phyloP scores from a whole-genome alignment of 1,140 invertebrate genomes.

The Drosophila chauvacae region DNA sequence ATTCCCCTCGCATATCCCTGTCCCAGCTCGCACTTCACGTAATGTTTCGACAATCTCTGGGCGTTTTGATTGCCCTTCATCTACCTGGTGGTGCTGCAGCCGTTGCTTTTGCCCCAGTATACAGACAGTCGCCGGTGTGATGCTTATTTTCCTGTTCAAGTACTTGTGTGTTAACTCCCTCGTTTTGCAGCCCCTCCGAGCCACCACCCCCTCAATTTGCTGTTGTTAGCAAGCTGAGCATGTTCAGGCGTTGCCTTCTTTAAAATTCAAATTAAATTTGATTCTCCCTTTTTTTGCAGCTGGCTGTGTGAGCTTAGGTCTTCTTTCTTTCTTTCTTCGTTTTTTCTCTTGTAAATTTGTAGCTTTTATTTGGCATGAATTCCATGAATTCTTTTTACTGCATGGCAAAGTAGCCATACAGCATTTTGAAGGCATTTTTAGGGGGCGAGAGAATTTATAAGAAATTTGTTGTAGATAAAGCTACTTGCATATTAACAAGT shows the following conservation, averaged over 20 bases:
- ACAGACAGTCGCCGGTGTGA: slow-evolving; percentile 25
- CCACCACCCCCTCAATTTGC: slow-evolving; percentile 20
- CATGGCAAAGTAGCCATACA: slow-evolving; percentile 51
- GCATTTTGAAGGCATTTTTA: slow-evolving; percentile 15
- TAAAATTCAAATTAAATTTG: slow-evolving; percentile 79
- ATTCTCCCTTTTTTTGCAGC: slow-evolving; percentile 36
- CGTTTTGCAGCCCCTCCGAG: slow-evolving; percentile 8
- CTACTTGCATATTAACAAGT: slow-evolving; percentile 44
- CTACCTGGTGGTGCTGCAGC: slow-evolving; percentile 26
- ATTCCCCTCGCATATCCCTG: not conserved
- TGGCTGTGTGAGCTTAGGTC: slow-evolving; percentile 29
- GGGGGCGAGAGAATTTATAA: slow-evolving; percentile 14
- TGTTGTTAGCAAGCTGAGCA: slow-evolving; percentile 55
- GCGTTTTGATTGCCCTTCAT: slow-evolving; percentile 56
- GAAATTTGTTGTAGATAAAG: slow-evolving; percentile 16
- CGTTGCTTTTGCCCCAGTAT: slow-evolving; percentile 7
- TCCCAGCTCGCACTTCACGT: not conserved
- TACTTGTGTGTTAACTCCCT: slow-evolving; percentile 49
- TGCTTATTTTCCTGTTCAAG: slow-evolving; percentile 31
- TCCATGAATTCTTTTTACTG: slow-evolving; percentile 53
- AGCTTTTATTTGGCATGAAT: slow-evolving; percentile 59
- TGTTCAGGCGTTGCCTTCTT: slow-evolving; percentile 61
- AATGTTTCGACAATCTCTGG: slow-evolving; percentile 46
- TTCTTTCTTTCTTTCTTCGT: slow-evolving; percentile 9
- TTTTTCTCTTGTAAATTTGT: slow-evolving; percentile 45